phyloP scores from a whole-genome alignment of 1,140 invertebrate genomes.

The Brachionus rotundiformis region DNA sequence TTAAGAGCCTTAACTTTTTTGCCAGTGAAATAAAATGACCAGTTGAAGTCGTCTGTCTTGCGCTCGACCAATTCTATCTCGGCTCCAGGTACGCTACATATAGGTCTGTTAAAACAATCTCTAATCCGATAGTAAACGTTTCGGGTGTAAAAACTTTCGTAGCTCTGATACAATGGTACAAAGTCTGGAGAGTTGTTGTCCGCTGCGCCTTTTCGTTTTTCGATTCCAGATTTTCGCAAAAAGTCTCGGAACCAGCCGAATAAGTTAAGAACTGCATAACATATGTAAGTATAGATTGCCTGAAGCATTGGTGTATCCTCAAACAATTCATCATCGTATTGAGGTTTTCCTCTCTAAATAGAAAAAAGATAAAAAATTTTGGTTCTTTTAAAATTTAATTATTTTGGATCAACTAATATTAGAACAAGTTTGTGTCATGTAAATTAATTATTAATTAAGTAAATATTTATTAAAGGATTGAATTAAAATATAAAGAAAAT shows the following conservation, averaged over 20 bases:
- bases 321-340: slow-evolving; percentile 65
- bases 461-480: no score
- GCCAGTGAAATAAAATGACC: slow-evolving; percentile 59
- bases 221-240: slow-evolving; percentile 62
- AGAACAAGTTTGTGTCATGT: no score
- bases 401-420: no score
- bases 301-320: slow-evolving; percentile 80
- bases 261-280: slow-evolving; percentile 75
- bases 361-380: background rate
- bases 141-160: slow-evolving; percentile 88
- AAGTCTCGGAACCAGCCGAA: slow-evolving; percentile 66
- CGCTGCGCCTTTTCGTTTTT: slow-evolving; percentile 60
- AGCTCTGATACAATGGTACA: slow-evolving; percentile 84
- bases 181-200: slow-evolving; percentile 71
- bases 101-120: slow-evolving; percentile 91
- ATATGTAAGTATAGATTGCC: slow-evolving; percentile 79
- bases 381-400: no score
- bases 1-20: slow-evolving; percentile 65
- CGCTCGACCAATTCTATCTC: slow-evolving; percentile 81
- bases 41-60: slow-evolving; percentile 79
- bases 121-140: slow-evolving; percentile 87
- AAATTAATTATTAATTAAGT: no score
- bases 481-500: no score
- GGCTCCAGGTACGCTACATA: slow-evolving; percentile 86
- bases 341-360: slow-evolving; percentile 42